Base-by-base conservation (phyloP, 2,113 vertebrate genomes). In the Guaruba guarouba region DNA sequence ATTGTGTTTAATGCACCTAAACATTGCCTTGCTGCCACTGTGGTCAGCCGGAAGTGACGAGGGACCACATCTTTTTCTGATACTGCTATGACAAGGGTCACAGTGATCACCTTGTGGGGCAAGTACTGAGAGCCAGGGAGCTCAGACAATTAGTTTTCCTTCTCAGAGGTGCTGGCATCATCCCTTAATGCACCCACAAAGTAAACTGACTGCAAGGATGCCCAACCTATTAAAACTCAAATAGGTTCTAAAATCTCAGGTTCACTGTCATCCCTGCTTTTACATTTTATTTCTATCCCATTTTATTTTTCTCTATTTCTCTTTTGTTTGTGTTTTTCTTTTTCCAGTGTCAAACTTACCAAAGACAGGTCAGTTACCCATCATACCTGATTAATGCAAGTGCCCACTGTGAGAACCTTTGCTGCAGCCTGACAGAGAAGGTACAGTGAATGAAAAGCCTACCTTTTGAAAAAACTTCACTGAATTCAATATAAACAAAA, bases 21-120 rank as follows among this genome's bases (percentile, higher is more conserved):
- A 9, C 0, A 0, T 62, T 82, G 16, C 7, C 24, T 66, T 63
- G 29, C 37, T 66, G 55, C 29, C 37, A 41, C 46, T 41, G 22
- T 51, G 24, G 17, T 54, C 37, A 61, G n/a, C 20, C 2, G 2
- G 57, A 12, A 82, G 27, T 20, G 51, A 59, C 0, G 0, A 88
- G 46, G 29, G 35, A 81, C 27, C 48, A 27, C 0, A 0, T 82
- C n/a, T 55, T 88, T 43, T 31, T 74, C 43, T 31, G 61, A 37
- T 41, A 49, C 17, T 78, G 69, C 37, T 46, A 20, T 11, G 28
- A 15, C 24, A 85, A 63, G 51, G 35, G 33, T 10, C 29, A 74
- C 16, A 8, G 31, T 31, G 7, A 54, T 10, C 43, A 13, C 46
- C 43, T 49, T 4, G 2, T 15, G 52, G 29, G 43, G 23, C 18